Conservation (phyloP, 2,113 vertebrate genomes). For the Pluvialis apricaria region DNA sequence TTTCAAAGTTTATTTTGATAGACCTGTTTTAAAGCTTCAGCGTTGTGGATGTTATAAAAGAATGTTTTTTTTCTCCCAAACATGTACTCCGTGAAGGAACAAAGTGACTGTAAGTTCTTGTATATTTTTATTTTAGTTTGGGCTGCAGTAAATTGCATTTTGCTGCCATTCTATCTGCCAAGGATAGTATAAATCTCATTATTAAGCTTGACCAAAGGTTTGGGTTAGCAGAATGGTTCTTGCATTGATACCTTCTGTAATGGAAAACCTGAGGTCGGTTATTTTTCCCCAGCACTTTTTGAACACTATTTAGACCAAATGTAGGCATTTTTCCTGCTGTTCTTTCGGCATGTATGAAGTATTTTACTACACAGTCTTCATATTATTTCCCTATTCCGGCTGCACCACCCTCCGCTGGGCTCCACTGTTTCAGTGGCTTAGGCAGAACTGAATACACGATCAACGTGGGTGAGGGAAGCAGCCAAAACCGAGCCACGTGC, state of each 20-base stretch:
- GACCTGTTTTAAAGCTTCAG: not conserved
- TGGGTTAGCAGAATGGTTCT: not conserved
- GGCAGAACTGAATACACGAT: rapidly evolving
- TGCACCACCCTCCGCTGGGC: not conserved
- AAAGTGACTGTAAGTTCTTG: not conserved
- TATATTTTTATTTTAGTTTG: not conserved
- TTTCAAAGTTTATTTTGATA: not conserved
- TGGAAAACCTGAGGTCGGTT: not conserved
- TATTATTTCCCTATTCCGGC: not conserved
- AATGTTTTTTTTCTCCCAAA: not conserved
- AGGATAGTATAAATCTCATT: not conserved
- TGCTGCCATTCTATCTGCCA: not conserved
- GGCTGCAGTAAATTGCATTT: not conserved
- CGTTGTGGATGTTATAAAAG: not conserved
- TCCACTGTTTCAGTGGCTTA: rapidly evolving
- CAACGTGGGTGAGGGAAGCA: rapidly evolving
- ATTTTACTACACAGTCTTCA: not conserved
- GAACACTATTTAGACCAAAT: not conserved
- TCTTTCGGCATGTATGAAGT: rapidly evolving
- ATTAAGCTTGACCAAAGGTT: not conserved
- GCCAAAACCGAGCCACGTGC: not conserved
- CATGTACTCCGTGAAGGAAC: not conserved
- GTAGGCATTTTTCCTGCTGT: not conserved
- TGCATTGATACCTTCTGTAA: not conserved
- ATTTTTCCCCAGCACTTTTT: not conserved